Evolutionary conservation across 1,140 invertebrate species (phyloP).

Genomic region (Trichonephila inaurata): DNA sequence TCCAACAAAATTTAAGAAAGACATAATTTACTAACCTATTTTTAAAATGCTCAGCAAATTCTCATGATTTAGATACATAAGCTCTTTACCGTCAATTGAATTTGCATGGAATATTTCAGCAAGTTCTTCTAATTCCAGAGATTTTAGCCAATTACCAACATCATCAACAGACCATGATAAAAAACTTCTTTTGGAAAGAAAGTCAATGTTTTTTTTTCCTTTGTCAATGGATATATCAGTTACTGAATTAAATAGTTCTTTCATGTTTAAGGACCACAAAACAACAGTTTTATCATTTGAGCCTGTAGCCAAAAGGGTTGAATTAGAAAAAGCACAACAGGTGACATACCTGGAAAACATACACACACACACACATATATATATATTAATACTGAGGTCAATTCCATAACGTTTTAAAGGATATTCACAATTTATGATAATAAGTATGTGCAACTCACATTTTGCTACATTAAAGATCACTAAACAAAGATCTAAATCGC

Average conservation of each 20-base stretch:
- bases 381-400: too few species aligned
- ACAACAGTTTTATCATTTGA: conserved; percentile 88
- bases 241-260: background rate
- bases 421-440: too few species aligned
- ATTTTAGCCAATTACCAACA: conserved; percentile 85
- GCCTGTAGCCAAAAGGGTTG: conserved; percentile 86
- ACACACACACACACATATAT: background rate
- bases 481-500: too few species aligned
- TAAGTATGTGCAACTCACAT: too few species aligned
- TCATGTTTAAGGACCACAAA: conserved; percentile 83
- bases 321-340: conserved; percentile 86
- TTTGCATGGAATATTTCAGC: conserved; percentile 81
- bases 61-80: conserved; percentile 83
- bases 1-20: too few species aligned
- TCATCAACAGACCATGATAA: conserved; percentile 84
- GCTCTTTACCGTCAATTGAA: conserved; percentile 84
- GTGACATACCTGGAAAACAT: conserved; percentile 85
- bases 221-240: conserved; percentile 12
- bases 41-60: conserved; percentile 82
- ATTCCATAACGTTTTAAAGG: too few species aligned
- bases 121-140: conserved; percentile 83
- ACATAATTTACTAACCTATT: conserved; percentile 81
- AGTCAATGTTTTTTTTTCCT: background rate
- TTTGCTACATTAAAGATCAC: too few species aligned
- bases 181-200: conserved; percentile 79